These are phyloP conservation scores for Tetraneura akinire DNA, from an alignment of 1,140 invertebrate genomes.

Conservation along the genomic window DNA sequence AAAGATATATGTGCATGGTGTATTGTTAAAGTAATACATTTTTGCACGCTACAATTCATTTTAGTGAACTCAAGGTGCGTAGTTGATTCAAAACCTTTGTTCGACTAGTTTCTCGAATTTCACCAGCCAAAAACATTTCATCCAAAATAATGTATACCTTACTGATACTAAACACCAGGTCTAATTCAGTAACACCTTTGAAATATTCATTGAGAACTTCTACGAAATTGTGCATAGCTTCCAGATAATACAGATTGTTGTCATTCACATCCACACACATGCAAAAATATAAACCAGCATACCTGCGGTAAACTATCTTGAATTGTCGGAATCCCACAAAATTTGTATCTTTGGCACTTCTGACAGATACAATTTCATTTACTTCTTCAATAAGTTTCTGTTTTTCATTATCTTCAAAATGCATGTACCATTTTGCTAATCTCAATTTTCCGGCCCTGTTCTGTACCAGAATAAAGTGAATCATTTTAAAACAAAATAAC, in stretches of 20 bases:
- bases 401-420: slow-evolving; percentile 99
- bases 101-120: slow-evolving; percentile 99
- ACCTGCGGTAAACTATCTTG: slow-evolving; percentile 98
- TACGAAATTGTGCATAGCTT: slow-evolving; percentile 99
- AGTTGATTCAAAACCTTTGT: slow-evolving; percentile 99
- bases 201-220: slow-evolving; percentile 99
- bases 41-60: slow-evolving; percentile 66
- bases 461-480: slow-evolving; percentile 99
- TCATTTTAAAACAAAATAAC: no score
- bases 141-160: slow-evolving; percentile 99
- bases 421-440: slow-evolving; percentile 99
- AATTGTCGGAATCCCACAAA: slow-evolving; percentile 99
- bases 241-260: slow-evolving; percentile 97
- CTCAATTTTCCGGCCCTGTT: slow-evolving; percentile 98
- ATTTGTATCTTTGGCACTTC: slow-evolving; percentile 99
- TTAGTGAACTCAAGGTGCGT: slow-evolving; percentile 94
- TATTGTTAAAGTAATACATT: neutral
- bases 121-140: slow-evolving; percentile 99
- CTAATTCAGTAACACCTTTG: slow-evolving; percentile 99
- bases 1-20: neutral
- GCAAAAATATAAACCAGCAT: slow-evolving; percentile 98
- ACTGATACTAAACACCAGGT: slow-evolving; percentile 99
- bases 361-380: slow-evolving; percentile 97
- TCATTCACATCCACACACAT: slow-evolving; percentile 99
- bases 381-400: slow-evolving; percentile 99